Percentiles rank a stretch among this genome's conserved stretches.
Conservation (phyloP, 2,113 vertebrate species). For the human (Homo sapiens) region GRCh38 chr1:111808001-111808500, state of each 20-base stretch:
- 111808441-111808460: neutral
- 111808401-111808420: neutral
- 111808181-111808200: neutral
- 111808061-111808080: neutral
- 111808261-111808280: neutral
- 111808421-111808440: neutral
- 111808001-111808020: neutral
- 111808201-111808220: neutral
- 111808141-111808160: neutral
- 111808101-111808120: neutral
- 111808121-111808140: neutral
- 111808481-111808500: neutral
- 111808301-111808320: neutral
- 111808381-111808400: neutral
- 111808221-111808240: neutral
- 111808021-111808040: neutral
- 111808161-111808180: neutral
- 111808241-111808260: neutral
- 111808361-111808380: neutral
- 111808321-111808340: neutral
- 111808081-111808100: neutral
- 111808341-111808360: neutral
- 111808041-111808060: neutral
- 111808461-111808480: neutral
- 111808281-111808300: neutral